Base-by-base conservation (phyloP, 2,888 invertebrate genomes). In the Altica lythri region DNA sequence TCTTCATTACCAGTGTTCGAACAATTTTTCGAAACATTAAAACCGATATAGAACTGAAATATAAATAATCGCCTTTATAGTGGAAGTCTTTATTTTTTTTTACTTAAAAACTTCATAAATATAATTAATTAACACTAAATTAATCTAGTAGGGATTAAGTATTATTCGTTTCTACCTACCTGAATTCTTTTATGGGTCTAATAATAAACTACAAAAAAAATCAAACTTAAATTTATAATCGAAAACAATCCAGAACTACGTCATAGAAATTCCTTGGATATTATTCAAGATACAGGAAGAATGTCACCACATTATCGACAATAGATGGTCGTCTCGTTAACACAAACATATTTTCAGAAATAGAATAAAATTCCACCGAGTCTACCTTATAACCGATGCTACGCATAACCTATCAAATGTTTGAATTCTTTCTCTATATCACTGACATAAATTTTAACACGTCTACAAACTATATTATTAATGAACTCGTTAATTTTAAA, bases 261-360 rank as follows among this genome's bases (percentile, higher is more conserved):
- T 45, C 45, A 45, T 22, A 45, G 22, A 45, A 34, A 45, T 45
- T 45, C 45, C 34, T 34, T 45, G 25, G 34, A 34, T 45, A 45
- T 34, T 34, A 34, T 45, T 45, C 14, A 34, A 45, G 19, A 32
- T 34, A 4, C 45, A 45, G 45, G 45, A 45, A 45, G 45, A 45
- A 45, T 45, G 19, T 34, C 22, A 34, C 45, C 34, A 34, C 45
- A 34, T 45, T 45, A 45, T 45, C 34, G 45, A 45, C 45, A 45
- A 45, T 34, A 14, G 32, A 45, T 34, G 34, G 19, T 1, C 9
- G 34, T 34, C 12, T 45, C 19, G 18, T 45, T 34, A 22, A 22
- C 45, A 45, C 18, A 44, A 44, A 44, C 32, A 32, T 8, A 14
- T 2, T 14, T 9, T 12, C 45, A 9, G 22, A 45, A 45, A 45